Evolutionary conservation across 2,888 invertebrate species (phyloP), one percentile per base, ranked within the genome.

Genomic region (Trichopria drosophilae): DNA sequence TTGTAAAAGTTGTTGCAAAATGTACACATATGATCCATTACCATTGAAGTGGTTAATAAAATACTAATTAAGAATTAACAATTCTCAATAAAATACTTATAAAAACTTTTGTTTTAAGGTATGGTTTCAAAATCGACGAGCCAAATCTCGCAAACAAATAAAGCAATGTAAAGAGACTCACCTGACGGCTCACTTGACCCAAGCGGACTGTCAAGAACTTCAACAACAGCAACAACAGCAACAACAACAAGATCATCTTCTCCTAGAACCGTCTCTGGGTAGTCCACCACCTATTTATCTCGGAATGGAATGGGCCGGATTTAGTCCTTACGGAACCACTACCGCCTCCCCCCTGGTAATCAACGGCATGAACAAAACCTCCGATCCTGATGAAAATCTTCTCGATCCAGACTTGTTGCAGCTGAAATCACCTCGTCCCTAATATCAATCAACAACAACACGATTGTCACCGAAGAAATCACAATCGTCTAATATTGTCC

Each of bases 81-180:
- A n/a, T n/a, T n/a, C n/a, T n/a, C n/a, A n/a, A n/a, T n/a, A n/a
- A n/a, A 32, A 16, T n/a, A 10, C 4, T 34, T 36, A 10, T 15
- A 44, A 18, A 10, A 51, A 23, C 13, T 26, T 10, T 37, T n/a
- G 15, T 19, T 47, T 45, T 34, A 40, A 75, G 75, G 75, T 75
- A n/a, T 75, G 75, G 75, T 75, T 75, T 57, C 75, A 75, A 63
- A 75, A 75, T 48, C 67, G 75, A 53, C 73, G 81, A 32, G 81
- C 81, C 23, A 81, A 81, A 57, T 81, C 80, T 80, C 74, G 81
- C 31, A 81, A 81, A 53, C 81, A 80, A 63, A 80, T 80, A 57
- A 80, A 80, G 53, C 75, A 75, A 39, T 71, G 71, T 40, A 73
- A 73, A 59, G 63, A 65, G 6, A 62, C 62, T 57, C 68, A 72